Conservation (phyloP, 2,888 invertebrate genomes). For the Encarsia formosa region DNA sequence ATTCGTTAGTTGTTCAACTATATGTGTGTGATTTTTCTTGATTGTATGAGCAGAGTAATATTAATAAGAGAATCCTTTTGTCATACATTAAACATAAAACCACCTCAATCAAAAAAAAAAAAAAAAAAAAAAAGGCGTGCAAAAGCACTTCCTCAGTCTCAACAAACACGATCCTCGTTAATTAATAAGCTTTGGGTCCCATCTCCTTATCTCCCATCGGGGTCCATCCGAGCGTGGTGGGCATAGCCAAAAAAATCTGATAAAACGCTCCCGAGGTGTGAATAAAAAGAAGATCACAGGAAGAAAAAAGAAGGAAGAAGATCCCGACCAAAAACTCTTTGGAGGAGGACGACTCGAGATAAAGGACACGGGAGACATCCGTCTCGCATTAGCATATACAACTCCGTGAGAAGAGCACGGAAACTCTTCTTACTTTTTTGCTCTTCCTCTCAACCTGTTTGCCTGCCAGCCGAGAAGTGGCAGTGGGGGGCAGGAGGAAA, state of each 20-base stretch:
- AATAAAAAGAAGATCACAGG: slow-evolving; percentile 15
- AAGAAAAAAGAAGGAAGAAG: slow-evolving; percentile 6
- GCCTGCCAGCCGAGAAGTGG: not conserved
- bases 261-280: slow-evolving; percentile 20
- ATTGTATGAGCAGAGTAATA: too few relatives aligned
- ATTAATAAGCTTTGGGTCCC: too few relatives aligned
- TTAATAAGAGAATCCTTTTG: too few relatives aligned
- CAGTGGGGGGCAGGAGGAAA: not conserved
- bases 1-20: too few relatives aligned
- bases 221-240: too few relatives aligned
- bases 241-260: slow-evolving; percentile 21
- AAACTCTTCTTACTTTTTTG: slow-evolving; percentile 7
- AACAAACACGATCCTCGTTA: too few relatives aligned
- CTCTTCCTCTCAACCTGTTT: not conserved
- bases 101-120: too few relatives aligned
- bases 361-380: slow-evolving; percentile 48
- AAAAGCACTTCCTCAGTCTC: too few relatives aligned
- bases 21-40: too few relatives aligned
- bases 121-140: too few relatives aligned
- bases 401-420: slow-evolving; percentile 38
- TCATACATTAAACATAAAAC: too few relatives aligned
- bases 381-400: slow-evolving; percentile 53
- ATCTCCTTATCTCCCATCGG: too few relatives aligned
- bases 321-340: slow-evolving; percentile 30
- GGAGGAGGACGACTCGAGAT: slow-evolving; percentile 30